A percentile compares a stretch with the other conserved stretches of the same genome.
Evolutionary conservation across 2,113 vertebrate genomes (phyloP).

Genomic region (Zosterops pallidus): DNA sequence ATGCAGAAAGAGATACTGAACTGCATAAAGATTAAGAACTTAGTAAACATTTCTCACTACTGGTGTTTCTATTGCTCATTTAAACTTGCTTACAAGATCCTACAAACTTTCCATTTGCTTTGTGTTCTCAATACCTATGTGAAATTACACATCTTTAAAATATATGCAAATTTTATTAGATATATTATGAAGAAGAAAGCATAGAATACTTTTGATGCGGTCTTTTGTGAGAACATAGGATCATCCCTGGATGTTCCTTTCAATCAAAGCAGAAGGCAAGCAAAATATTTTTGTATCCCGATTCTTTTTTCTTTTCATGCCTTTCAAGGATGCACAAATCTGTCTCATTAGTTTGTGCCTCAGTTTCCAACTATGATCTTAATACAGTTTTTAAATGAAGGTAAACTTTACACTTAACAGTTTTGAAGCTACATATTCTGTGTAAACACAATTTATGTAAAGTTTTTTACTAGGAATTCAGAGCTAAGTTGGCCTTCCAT

Average conservation of each 20-base stretch:
- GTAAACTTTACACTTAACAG: not conserved
- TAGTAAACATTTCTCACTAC: not conserved
- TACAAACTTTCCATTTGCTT: not conserved
- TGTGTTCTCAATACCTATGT: not conserved
- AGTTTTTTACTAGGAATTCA: not conserved
- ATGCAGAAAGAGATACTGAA: not conserved
- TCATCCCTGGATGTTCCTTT: not conserved
- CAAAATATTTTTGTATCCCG: not conserved
- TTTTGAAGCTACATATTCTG: not conserved
- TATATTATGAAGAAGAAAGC: not conserved
- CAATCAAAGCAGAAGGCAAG: not conserved
- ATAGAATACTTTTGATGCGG: not conserved
- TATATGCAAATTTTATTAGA: not conserved
- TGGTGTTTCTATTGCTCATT: not conserved
- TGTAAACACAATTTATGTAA: not conserved
- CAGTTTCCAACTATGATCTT: not conserved
- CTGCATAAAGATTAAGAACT: not conserved
- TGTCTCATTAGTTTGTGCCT: not conserved
- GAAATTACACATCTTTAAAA: not conserved
- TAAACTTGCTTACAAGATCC: not conserved
- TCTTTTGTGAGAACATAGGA: not conserved
- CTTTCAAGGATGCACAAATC: not conserved
- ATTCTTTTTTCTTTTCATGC: not conserved
- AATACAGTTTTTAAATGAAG: not conserved
- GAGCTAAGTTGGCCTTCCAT: not conserved